Evolutionary conservation across 2,888 invertebrate species (phyloP), one percentile per base, ranked within the genome.

Genomic region (Aphelenchoides bicaudatus): DNA sequence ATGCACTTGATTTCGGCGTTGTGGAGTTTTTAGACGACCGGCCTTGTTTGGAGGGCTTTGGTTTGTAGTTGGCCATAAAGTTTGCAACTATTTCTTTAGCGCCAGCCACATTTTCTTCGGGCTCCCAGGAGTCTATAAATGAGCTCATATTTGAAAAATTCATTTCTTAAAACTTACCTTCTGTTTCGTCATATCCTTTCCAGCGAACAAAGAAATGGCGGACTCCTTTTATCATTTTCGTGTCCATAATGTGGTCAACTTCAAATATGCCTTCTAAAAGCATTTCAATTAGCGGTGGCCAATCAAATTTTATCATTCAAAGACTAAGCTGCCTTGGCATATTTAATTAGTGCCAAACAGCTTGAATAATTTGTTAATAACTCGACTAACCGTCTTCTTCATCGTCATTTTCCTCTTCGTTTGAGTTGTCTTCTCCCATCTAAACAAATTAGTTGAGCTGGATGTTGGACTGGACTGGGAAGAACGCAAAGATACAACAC

Each of bases 121-220:
- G 63, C 29, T 63, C 63, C 63, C 63, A 63, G 6, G 60, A 43
- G 39, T 63, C 63, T 13, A 51, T 19, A n/a, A n/a, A n/a, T n/a
- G n/a, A n/a, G n/a, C n/a, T n/a, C n/a, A n/a, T n/a, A n/a, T n/a
- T n/a, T n/a, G n/a, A n/a, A n/a, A n/a, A n/a, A n/a, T n/a, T n/a
- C n/a, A n/a, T n/a, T n/a, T n/a, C n/a, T n/a, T n/a, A n/a, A n/a
- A n/a, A n/a, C n/a, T n/a, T n/a, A n/a, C n/a, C n/a, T n/a, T n/a
- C n/a, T 4, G 16, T 49, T 27, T 39, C 50, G 30, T 46, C 50
- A 19, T 61, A 63, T n/a, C 64, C 64, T 21, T 63, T 60, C 63
- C 63, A 63, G n/a, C 56, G 59, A 25, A 63, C 49, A 27, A 16
- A 47, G 51, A 59, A 62, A 27, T 25, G 23, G 19, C 61, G 0